Evolutionary conservation across 2,888 invertebrate species (phyloP), one percentile per base, ranked within the genome.

Genomic region (Leucozona laternaria): DNA sequence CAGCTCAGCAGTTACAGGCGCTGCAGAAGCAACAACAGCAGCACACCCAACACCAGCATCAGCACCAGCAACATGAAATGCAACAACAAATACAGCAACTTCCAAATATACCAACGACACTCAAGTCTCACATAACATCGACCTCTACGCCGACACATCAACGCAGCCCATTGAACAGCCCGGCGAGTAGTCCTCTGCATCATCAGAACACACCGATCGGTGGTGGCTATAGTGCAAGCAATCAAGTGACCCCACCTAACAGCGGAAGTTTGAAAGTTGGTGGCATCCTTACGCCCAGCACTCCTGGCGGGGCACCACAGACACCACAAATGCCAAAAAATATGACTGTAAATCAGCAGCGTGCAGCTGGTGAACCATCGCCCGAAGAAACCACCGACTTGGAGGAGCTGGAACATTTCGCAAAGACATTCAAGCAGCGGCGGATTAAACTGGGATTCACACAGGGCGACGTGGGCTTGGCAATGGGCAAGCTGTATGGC

Each of bases 401-500:
- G 89, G 99, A 99, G 92, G 99, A 99, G 92, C 94, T 99, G 88
- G 99, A 99, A 92, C 98, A 98, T 92, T 99, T 99, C 93, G 99
- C 99, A 71, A 99, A 99, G 93, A 98, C 97, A 15, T 99, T 99
- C 93, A 99, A 99, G 92, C 98, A 99, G 93, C 94, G 99, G 86
- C 95, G 99, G 89, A 99, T 99, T 91, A 99, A 99, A 93, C 95
- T 99, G 90, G 99, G 99, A 70, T 99, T 99, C 93, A 99, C 99
- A 6, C 99, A 99, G 93, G 99, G 99, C 71, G 99, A 99, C 93
- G 99, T 99, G 15, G 99, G 99, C 0, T 94, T 99, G 79, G 99
- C 99, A 72, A 98, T 99, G 98, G 99, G 99, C 88, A 99, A 98
- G 92, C 94, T 99, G 64, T 99, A 99, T 92, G 98, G 98, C 88